Evolutionary conservation across 2,888 invertebrate genomes (phyloP).

Genomic region (Asteroscopus sphinx): DNA sequence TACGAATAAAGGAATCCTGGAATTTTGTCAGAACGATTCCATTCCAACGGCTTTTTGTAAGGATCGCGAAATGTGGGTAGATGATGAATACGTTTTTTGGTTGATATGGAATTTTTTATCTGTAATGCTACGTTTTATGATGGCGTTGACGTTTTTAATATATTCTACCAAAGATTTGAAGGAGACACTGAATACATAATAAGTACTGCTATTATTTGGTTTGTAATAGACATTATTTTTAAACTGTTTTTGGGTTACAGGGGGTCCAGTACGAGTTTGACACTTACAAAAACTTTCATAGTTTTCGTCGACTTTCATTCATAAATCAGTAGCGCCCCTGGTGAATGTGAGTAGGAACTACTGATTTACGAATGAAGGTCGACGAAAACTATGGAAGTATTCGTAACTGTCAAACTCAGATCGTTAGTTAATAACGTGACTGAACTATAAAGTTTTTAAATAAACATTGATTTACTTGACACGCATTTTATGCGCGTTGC

Average conservation of each 20-base stretch:
- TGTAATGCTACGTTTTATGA: slow-evolving; percentile 23
- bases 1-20: slow-evolving; percentile 65
- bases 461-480: background rate
- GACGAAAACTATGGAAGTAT: too few species aligned
- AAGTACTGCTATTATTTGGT: too few species aligned
- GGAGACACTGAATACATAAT: too few species aligned
- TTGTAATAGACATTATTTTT: too few species aligned
- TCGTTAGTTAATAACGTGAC: background rate
- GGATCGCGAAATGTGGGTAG: slow-evolving; percentile 37
- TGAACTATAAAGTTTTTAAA: background rate
- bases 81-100: slow-evolving; percentile 38
- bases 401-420: too few species aligned
- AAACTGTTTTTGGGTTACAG: too few species aligned
- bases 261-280: too few species aligned
- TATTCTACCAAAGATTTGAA: slow-evolving; percentile 1
- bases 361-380: too few species aligned
- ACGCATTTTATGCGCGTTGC: slow-evolving; percentile 1
- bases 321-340: too few species aligned
- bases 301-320: too few species aligned
- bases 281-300: too few species aligned
- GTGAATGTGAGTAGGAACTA: too few species aligned
- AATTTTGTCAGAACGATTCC: slow-evolving; percentile 59
- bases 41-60: slow-evolving; percentile 42
- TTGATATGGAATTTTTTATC: slow-evolving; percentile 24
- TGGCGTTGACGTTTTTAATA: slow-evolving; percentile 23